phyloP scores from a whole-genome alignment of 2,888 invertebrate genomes.

The Julus scanicus region DNA sequence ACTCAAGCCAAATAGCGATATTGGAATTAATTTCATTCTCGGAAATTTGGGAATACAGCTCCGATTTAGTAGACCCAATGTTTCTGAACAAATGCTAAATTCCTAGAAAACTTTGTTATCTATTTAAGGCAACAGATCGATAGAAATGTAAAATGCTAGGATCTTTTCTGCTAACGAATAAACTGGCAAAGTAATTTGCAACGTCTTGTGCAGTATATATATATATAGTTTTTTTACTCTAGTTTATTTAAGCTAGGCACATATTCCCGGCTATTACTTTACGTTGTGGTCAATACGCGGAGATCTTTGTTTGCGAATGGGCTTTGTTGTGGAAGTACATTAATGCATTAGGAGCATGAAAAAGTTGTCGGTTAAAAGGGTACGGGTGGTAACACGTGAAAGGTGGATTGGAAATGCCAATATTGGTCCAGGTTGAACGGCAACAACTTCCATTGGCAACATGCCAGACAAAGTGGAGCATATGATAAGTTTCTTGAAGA shows the following conservation, averaged over 20 bases:
- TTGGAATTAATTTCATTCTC: too few species aligned
- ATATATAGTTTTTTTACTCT: background rate
- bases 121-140: background rate
- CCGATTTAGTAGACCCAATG: background rate
- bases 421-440: slow-evolving; percentile 36
- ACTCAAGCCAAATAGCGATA: too few species aligned
- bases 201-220: background rate
- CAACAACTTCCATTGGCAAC: slow-evolving; percentile 20
- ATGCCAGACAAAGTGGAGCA: slow-evolving; percentile 36
- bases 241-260: background rate
- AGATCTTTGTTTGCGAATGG: background rate
- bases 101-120: background rate
- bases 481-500: slow-evolving; percentile 38
- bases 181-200: background rate
- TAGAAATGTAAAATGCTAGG: background rate
- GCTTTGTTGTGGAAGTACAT: background rate
- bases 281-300: background rate
- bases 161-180: background rate
- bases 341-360: slow-evolving; percentile 30
- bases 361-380: slow-evolving; percentile 36
- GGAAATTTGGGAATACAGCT: too few species aligned
- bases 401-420: slow-evolving; percentile 17
- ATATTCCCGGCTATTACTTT: background rate
- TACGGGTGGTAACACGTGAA: slow-evolving; percentile 11
- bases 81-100: background rate